Evolutionary conservation across 2,888 invertebrate species (phyloP).

Genomic region (Melanotus villosus): DNA sequence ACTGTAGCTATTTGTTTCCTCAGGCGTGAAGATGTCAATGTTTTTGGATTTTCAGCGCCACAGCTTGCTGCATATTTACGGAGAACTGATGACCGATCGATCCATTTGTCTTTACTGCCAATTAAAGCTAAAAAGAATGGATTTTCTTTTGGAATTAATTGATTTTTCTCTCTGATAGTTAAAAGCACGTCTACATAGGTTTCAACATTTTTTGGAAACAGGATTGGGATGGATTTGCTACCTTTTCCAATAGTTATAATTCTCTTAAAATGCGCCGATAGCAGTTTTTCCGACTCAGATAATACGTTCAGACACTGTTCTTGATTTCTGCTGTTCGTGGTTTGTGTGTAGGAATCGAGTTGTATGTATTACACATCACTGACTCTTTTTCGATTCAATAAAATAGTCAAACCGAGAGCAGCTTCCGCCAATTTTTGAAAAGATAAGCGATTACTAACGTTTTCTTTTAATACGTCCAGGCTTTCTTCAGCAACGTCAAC

Average conservation of each 20-base stretch:
- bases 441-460: constrained; percentile 37
- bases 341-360: constrained; percentile 43
- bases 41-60: constrained; percentile 32
- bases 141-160: constrained; percentile 48
- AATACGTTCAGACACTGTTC: constrained; percentile 49
- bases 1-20: constrained; percentile 50
- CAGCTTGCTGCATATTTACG: constrained; percentile 49
- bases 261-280: constrained; percentile 46
- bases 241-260: constrained; percentile 35
- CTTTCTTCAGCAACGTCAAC: constrained; percentile 28
- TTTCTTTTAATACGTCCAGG: constrained; percentile 36
- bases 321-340: constrained; percentile 29
- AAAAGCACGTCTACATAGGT: constrained; percentile 12
- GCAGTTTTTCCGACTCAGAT: constrained; percentile 48
- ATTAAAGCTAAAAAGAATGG: constrained; percentile 51
- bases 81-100: constrained; percentile 48
- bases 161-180: constrained; percentile 40
- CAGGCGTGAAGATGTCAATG: no score
- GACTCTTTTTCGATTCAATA: constrained; percentile 53
- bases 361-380: constrained; percentile 55
- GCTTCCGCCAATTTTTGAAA: constrained; percentile 52
- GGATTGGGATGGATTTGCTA: constrained; percentile 30
- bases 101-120: constrained; percentile 50
- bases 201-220: constrained; percentile 29
- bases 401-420: constrained; percentile 49